Evolutionary conservation across 2,113 vertebrate species (phyloP), one percentile per base, ranked within the genome.

Genomic region (Pyrgilauda ruficollis): DNA sequence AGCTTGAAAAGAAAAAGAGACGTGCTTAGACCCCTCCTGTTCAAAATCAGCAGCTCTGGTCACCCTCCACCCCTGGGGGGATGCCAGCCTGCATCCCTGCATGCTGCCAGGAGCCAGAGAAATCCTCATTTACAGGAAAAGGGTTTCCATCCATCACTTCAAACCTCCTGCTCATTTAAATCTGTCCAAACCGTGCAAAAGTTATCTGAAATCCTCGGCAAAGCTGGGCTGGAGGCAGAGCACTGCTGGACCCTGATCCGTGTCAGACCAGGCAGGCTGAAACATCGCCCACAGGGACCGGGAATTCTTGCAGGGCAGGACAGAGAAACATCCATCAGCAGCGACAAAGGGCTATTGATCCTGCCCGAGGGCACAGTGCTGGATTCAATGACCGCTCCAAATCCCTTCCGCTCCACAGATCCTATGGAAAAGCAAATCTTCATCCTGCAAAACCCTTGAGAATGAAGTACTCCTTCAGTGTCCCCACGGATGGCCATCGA

Each of bases 271-370:
- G 9, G 1, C 27, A 62, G 81, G 73, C 37, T 92, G 75, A 2
- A 95, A 50, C 7, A 66, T 13, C 0, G 1, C 94, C 76, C 18
- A 6, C 4, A 1, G 73, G 76, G 4, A 50, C 2, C 0, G 2
- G 28, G 13, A 53, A 63, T 46, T n/a, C 92, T 26, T 19, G 89
- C 35, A 78, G 83, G 84, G 52, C 90, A 78, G 80, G 86, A 39
- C 18, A 61, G 47, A 84, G 68, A 47, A 78, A 58, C 84, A 95
- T 94, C 94, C 91, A 91, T 92, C 95, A 81, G 10, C 59, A 19
- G 35, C 19, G 68, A 84, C 86, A 92, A 44, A 74, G 52, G 56
- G 41, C 86, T 84, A 95, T 78, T 33, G 86, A 92, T 81, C 86
- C 86, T 55, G 52, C 91, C 69, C 0, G 0, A 28, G 55, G 83